These are phyloP conservation scores for Glaucomys volans DNA, from an alignment of 2,113 vertebrate species.

Conservation along the genomic window DNA sequence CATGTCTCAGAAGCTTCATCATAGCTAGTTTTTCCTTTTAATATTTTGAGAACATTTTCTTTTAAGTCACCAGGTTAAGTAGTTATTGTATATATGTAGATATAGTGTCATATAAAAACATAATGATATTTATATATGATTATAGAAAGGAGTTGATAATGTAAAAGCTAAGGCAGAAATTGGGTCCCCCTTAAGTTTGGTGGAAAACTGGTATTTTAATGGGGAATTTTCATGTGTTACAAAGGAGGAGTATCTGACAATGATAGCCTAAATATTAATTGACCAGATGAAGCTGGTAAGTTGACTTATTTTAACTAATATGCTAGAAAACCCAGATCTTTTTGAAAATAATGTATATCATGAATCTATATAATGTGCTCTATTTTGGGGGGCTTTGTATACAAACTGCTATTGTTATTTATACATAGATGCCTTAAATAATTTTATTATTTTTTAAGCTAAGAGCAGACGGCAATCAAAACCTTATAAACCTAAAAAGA, in stretches of 20 bases:
- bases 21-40: background rate
- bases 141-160: background rate
- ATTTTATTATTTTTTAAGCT: slow-evolving; percentile 86
- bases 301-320: slow-evolving; percentile 22
- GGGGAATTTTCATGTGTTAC: background rate
- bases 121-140: background rate
- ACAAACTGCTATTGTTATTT: slow-evolving; percentile 19
- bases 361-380: background rate
- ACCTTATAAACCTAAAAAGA: slow-evolving; percentile 99
- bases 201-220: slow-evolving; percentile 7
- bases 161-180: slow-evolving; percentile 37
- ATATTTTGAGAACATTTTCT: background rate
- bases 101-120: slow-evolving; percentile 31
- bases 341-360: slow-evolving; percentile 44
- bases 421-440: slow-evolving; percentile 33
- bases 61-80: background rate
- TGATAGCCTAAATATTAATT: slow-evolving; percentile 3
- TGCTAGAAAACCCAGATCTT: background rate
- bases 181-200: background rate
- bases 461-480: slow-evolving; percentile 98
- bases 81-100: background rate
- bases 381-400: slow-evolving; percentile 47
- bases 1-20: background rate
- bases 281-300: background rate
- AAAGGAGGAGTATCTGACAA: background rate